Evolutionary conservation across 2,797 vertebrate species (phyloP), one percentile per base, ranked within the genome.

Genomic region (Enteromius unitaeniatus): DNA sequence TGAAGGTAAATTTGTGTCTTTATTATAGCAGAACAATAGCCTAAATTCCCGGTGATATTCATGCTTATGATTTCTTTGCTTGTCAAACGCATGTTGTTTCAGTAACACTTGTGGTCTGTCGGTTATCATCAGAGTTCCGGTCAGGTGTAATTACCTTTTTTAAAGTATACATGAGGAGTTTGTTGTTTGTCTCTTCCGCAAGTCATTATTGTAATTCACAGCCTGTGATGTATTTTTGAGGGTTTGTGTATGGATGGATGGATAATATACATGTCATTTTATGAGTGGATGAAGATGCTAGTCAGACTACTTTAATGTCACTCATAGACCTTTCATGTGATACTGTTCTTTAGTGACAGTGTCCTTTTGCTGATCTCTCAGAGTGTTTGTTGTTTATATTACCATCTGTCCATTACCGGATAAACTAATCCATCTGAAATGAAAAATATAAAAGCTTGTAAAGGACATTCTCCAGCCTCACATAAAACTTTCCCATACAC

Each of bases 331-430:
- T 65, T 74, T 81, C 21, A 62, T 62, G 17, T 72, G 37, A 58
- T 40, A 58, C 65, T 51, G 69, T 64, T 28, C 42, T 47, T 72
- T 73, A 79, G 64, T 51, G 64, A n/a, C 14, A 6, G 47, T 26
- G 47, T 17, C 26, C n/a, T 49, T 79, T 11, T 42, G 78, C 31
- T 53, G 62, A 69, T 65, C 60, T 79, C 26, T 79, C 23, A 7
- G 47, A 53, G 65, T 58, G n/a, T 26, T 34, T 28, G 67, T 72
- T 69, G 49, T 77, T 83, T 77, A 75, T 65, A 69, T 58, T 37
- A 60, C 73, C 81, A 83, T 83, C 81, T 83, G 81, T 83, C 81
- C 64, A 77, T 83, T 69, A 77, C 26, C 69, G 81, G 81, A 69
- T 83, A 69, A 83, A 83, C 73, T 45, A 83, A 83, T 83, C 81